Evolutionary conservation across 2,797 vertebrate species (phyloP).

Genomic region (Avahi laniger): DNA sequence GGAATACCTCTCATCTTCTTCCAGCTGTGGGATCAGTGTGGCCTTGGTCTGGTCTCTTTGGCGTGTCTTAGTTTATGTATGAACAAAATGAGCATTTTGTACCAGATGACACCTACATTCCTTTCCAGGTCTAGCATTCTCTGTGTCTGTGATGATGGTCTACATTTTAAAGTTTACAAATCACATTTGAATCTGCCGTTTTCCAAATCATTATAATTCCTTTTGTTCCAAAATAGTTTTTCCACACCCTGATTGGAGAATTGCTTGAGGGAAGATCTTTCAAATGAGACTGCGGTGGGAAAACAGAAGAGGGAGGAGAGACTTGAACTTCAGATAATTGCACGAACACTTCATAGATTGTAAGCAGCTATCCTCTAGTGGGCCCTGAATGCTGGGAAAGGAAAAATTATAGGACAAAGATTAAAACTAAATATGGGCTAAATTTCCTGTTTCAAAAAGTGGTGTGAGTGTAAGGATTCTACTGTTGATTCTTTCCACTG

Average conservation of each 20-base stretch:
- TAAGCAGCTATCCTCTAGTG: background rate
- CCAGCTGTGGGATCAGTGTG: background rate
- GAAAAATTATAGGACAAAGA: background rate
- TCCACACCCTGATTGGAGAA: background rate
- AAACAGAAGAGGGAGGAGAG: background rate
- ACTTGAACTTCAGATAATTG: background rate
- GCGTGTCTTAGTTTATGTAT: background rate
- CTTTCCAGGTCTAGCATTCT: background rate
- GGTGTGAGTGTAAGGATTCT: background rate
- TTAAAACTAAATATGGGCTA: background rate
- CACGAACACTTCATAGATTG: background rate
- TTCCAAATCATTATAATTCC: background rate
- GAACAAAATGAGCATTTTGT: background rate
- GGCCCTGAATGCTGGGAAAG: background rate
- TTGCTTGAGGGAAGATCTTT: background rate
- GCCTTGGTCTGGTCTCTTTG: background rate
- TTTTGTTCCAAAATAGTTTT: slow-evolving; percentile 17
- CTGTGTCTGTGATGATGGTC: background rate
- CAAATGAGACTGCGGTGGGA: background rate
- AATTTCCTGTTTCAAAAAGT: background rate
- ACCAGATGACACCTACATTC: background rate
- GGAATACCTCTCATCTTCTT: background rate
- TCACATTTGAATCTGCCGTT: background rate
- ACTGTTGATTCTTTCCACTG: background rate
- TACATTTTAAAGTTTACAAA: background rate